phyloP scores from a whole-genome alignment of 2,113 vertebrate species.

The Ptilonorhynchus violaceus region DNA sequence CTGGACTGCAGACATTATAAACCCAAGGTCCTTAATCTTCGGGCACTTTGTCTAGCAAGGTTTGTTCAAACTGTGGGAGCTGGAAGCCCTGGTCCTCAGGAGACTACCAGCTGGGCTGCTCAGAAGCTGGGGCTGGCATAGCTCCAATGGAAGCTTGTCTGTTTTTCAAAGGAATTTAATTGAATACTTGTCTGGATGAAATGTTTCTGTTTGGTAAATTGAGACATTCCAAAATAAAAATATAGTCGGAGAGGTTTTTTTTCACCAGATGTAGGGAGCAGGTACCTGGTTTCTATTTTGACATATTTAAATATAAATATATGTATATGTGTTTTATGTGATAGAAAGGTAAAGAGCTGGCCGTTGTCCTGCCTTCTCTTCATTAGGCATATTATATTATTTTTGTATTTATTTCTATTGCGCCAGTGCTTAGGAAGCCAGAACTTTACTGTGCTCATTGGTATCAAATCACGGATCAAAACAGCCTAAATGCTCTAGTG shows the following conservation, averaged over 20 bases:
- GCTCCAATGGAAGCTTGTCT: background rate
- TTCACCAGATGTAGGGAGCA: background rate
- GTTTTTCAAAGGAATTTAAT: slow-evolving; percentile 36
- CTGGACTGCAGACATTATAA: background rate
- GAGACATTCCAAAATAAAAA: slow-evolving; percentile 1
- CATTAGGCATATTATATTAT: background rate
- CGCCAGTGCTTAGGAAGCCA: background rate
- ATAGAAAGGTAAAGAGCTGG: background rate
- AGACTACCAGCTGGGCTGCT: slow-evolving; percentile 29
- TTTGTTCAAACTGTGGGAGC: background rate
- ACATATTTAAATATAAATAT: background rate
- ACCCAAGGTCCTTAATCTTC: background rate
- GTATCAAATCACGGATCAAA: background rate
- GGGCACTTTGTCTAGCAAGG: background rate
- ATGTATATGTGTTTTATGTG: background rate
- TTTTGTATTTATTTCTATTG: background rate
- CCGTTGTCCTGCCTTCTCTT: background rate
- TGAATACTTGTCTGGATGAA: slow-evolving; percentile 18
- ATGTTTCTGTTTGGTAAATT: slow-evolving; percentile 21
- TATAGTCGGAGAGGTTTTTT: background rate
- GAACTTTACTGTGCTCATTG: background rate
- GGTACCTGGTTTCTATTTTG: background rate
- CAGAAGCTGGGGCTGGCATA: background rate
- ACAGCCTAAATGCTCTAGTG: background rate
- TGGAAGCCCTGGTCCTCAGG: background rate